phyloP scores from a whole-genome alignment of 2,888 invertebrate genomes.

The Cabera pusaria region DNA sequence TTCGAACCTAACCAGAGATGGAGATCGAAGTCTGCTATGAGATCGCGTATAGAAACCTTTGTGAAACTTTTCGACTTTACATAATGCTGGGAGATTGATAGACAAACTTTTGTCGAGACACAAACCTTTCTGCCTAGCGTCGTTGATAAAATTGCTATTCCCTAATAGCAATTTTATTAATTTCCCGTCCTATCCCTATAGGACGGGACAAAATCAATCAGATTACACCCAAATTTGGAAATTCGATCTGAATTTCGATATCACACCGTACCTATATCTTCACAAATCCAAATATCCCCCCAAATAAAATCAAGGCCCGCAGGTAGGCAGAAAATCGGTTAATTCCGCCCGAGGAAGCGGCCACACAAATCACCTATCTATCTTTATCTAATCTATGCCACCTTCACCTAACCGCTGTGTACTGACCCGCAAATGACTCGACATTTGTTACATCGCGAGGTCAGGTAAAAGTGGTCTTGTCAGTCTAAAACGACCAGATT shows the following conservation, averaged over 20 bases:
- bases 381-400: conserved; percentile 24
- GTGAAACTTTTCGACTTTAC: too few species aligned
- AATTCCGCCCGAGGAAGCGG: conserved; percentile 20
- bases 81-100: too few species aligned
- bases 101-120: too few species aligned
- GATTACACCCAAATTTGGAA: neutral
- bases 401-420: conserved; percentile 11
- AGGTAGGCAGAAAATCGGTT: conserved; percentile 22
- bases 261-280: neutral
- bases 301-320: conserved; percentile 16
- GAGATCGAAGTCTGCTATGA: conserved; percentile 18
- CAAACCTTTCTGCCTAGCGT: too few species aligned
- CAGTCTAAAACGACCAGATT: conserved; percentile 7
- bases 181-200: too few species aligned
- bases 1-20: conserved; percentile 37
- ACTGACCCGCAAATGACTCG: conserved; percentile 7
- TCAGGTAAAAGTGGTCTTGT: conserved; percentile 10
- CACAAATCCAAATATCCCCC: conserved; percentile 9
- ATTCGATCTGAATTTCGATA: conserved; percentile 10
- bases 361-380: conserved; percentile 25
- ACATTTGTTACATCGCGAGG: conserved; percentile 1
- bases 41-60: too few species aligned
- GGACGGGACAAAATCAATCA: neutral
- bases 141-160: too few species aligned
- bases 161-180: too few species aligned